Base-by-base conservation (phyloP, 2,888 invertebrate genomes). In the Drosophila lutescens region DNA sequence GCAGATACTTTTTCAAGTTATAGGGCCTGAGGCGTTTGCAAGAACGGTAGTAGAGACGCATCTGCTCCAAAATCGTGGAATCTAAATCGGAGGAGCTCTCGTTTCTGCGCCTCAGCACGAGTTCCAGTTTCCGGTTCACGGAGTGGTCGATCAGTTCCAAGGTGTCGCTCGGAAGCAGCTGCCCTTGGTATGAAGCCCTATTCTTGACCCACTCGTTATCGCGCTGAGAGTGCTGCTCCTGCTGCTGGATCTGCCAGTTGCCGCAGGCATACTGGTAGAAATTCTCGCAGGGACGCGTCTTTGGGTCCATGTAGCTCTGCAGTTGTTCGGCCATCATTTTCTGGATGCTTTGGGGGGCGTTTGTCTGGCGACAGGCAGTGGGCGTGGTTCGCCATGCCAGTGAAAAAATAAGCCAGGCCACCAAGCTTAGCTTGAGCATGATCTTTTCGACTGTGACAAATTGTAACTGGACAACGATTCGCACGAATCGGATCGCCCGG, bases 211-310 rank as follows among this genome's bases (percentile, higher is more conserved):
- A 43, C 5, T 53, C 43, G 46, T 17, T 50, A 36, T 61, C 46
- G 0, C 57, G 38, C 1, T 43, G 38, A 7, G 55, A 30, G 23
- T 69, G 47, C 23, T 53, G 56, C 36, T 71, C 51, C 41, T 84
- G 68, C 63, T 91, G 91, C 49, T 84, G 82, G 34, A 90, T 80
- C 53, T 90, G 88, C 91, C 91, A 91, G 55, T 88, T 90, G 36
- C 91, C 91, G 58, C 91, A 91, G 59, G 91, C 90, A 59, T 90
- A 91, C 74, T 91, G 90, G 83, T 91, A 90, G 62, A 91, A 91
- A 44, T 91, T 89, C 53, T 91, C 91, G 50, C 91, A 91, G 49
- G 91, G 91, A 36, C 85, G 83, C 59, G 86, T 86, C 60, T 77
- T 78, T 10, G 82, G 80, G 50, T 90, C 91, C 90, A 90, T 90